phyloP scores from a whole-genome alignment of 2,113 vertebrate genomes.

The Gallinago jamesoni region DNA sequence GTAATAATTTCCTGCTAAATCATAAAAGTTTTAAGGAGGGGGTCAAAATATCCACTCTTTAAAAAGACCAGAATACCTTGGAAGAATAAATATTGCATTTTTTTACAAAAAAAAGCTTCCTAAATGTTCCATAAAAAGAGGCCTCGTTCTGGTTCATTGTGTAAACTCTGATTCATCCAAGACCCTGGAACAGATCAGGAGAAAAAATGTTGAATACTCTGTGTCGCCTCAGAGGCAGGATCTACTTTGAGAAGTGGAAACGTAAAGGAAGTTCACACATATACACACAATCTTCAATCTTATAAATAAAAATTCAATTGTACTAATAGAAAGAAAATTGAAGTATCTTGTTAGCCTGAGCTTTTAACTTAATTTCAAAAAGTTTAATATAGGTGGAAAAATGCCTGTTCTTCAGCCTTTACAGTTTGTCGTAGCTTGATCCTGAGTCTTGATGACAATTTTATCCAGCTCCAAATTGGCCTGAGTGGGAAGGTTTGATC shows the following conservation, averaged over 20 bases:
- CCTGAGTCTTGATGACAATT: neutral
- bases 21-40: neutral
- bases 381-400: neutral
- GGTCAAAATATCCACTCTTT: neutral
- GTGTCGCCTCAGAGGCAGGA: neutral
- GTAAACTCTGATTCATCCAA: neutral
- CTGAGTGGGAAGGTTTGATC: neutral
- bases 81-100: neutral
- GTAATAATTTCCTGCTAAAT: neutral
- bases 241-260: neutral
- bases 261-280: neutral
- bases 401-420: neutral
- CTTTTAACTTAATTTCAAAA: neutral
- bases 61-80: neutral
- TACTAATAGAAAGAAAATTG: neutral
- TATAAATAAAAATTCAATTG: neutral
- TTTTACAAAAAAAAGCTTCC: neutral
- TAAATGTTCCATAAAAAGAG: neutral
- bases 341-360: neutral
- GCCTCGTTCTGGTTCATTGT: rapidly evolving
- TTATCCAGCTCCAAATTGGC: neutral
- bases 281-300: neutral
- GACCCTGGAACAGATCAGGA: neutral
- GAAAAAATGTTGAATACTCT: neutral
- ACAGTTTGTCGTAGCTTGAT: neutral